Evolutionary conservation across 2,797 vertebrate species (phyloP).

Genomic region (Cetoscarus ocellatus): DNA sequence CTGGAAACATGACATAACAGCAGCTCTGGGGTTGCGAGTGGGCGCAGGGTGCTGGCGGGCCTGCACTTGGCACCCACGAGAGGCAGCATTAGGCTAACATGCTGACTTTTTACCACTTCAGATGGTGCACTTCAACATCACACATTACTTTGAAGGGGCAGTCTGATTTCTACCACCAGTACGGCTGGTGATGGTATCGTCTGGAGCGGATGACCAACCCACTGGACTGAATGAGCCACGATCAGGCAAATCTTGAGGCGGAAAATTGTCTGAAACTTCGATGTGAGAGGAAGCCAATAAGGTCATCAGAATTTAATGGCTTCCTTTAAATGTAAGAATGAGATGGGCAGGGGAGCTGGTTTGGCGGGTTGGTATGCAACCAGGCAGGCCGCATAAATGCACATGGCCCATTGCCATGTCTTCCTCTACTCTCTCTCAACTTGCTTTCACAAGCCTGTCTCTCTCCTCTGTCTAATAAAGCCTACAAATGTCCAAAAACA

Average conservation of each 20-base stretch:
- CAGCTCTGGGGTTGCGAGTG: constrained; percentile 35
- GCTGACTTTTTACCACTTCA: constrained; percentile 31
- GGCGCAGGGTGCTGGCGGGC: constrained; percentile 36
- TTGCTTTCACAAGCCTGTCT: too few relatives aligned
- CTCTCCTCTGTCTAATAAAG: too few relatives aligned
- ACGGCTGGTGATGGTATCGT: not conserved
- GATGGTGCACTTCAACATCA: constrained; percentile 7
- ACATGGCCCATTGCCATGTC: too few relatives aligned
- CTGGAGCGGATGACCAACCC: constrained; percentile 2
- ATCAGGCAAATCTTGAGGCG: not conserved
- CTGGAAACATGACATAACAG: constrained; percentile 55
- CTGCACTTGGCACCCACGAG: constrained; percentile 27
- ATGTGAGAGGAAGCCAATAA: not conserved
- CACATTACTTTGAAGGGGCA: constrained; percentile 5
- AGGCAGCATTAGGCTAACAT: constrained; percentile 27
- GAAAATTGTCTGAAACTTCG: not conserved
- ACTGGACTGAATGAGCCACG: not conserved
- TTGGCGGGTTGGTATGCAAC: too few relatives aligned
- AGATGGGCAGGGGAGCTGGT: too few relatives aligned
- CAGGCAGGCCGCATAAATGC: too few relatives aligned
- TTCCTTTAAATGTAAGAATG: too few relatives aligned
- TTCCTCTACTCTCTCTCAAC: too few relatives aligned
- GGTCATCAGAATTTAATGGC: too few relatives aligned
- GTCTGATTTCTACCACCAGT: not conserved
- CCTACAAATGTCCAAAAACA: too few relatives aligned